Evolutionary conservation across 2,797 vertebrate species (phyloP), one percentile per base, ranked within the genome.

Genomic region (Sylvilagus floridanus): DNA sequence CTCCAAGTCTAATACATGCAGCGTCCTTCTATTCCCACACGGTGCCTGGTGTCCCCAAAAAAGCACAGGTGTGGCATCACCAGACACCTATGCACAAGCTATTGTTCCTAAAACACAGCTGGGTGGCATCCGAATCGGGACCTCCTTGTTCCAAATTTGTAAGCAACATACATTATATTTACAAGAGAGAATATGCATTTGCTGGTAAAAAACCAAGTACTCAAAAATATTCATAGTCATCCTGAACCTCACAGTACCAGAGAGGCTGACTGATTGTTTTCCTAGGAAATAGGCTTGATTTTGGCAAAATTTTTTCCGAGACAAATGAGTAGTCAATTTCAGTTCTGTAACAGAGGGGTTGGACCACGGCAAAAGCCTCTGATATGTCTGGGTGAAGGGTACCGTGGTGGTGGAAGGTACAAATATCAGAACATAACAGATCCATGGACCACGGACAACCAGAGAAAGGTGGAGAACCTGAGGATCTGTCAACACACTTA

Each of bases 131-230:
- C 32, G 79, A 42, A 79, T 12, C 32, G 9, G 26, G 69, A 7
- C n/a, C 37, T 50, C 50, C 35, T 77, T 77, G 1, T 60, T 89
- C 35, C 22, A 81, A 86, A 69, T 10, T 63, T 84, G 63, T 83
- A 77, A 76, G 16, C 28, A 52, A 73, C 37, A 60, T 8, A 21
- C 3, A 88, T n/a, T 73, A 69, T 8, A 69, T 87, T 91, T 42
- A 54, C 17, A 79, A 90, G 0, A 96, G 17, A 65, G 68, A 75
- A 50, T 7, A 87, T 65, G 54, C 73, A 84, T 82, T 87, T 94
- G 4, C 22, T 71, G n/a, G 24, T 19, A 77, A 78, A 91, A n/a
- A 47, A 19, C 60, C 28, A 84, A 7, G 28, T 26, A 83, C 10
- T 13, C 35, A 68, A n/a, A 26, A 57, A 28, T 65, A 94, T 37